Evolutionary conservation across 2,113 vertebrate species (phyloP).

Genomic region (Oncorhynchus clarkii): DNA sequence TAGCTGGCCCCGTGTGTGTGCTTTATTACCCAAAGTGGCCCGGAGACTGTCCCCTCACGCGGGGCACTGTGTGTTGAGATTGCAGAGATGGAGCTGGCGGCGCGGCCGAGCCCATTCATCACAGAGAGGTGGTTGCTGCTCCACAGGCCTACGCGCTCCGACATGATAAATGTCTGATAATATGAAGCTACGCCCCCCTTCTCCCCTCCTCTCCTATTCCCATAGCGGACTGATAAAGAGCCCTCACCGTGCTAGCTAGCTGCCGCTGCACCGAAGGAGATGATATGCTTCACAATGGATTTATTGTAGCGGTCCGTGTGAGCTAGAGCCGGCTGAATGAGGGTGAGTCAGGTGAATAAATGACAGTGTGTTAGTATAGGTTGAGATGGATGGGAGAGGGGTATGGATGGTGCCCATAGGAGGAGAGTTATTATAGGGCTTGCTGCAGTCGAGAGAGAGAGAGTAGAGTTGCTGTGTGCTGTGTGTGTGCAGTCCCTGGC

Average conservation of each 20-base stretch:
- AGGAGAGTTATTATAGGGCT: not conserved
- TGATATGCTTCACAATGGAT: not conserved
- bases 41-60: not conserved
- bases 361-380: not conserved
- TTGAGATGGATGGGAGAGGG: not conserved
- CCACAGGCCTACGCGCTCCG: not conserved
- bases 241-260: not conserved
- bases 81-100: not conserved
- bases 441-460: not conserved
- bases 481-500: too few species aligned
- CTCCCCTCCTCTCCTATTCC: not conserved
- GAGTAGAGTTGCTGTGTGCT: too few species aligned
- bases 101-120: slow-evolving; percentile 4
- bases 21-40: slow-evolving; percentile 1
- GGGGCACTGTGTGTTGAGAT: not conserved
- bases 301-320: not conserved
- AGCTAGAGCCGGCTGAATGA: not conserved
- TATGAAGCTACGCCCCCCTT: slow-evolving; percentile 1
- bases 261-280: not conserved
- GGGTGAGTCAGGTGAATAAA: slow-evolving; percentile 1
- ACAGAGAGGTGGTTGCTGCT: not conserved
- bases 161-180: slow-evolving; percentile 40
- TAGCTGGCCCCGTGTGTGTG: not conserved
- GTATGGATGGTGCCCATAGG: not conserved
- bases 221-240: not conserved